These are phyloP conservation scores for Ivindomyrus marchei DNA, from an alignment of 2,113 vertebrate species.

Conservation along the genomic window DNA sequence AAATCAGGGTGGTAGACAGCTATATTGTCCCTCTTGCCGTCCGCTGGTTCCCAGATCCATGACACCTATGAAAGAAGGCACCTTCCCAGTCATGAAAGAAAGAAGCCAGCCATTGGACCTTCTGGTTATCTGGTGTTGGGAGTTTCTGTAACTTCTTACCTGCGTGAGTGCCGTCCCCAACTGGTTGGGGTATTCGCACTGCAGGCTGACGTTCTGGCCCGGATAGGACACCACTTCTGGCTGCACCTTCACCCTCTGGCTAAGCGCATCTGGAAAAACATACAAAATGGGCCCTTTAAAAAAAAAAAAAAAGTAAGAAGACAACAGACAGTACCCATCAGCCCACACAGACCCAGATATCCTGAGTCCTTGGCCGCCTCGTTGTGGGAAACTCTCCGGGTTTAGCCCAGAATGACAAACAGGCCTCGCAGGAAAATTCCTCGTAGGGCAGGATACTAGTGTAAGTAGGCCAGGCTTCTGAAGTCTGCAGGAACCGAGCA, in stretches of 20 bases:
- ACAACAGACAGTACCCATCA: neutral
- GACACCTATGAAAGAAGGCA: slow-evolving; percentile 55
- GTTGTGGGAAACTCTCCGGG: neutral
- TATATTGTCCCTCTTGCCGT: slow-evolving; percentile 51
- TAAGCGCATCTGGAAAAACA: slow-evolving; percentile 39
- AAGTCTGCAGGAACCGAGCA: neutral
- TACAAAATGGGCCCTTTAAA: slow-evolving; percentile 8
- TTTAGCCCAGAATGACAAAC: neutral
- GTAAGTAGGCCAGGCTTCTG: slow-evolving; percentile 18
- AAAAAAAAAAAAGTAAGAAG: neutral
- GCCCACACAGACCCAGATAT: neutral
- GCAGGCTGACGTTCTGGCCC: slow-evolving; percentile 61
- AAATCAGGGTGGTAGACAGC: slow-evolving; percentile 66
- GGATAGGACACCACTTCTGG: slow-evolving; percentile 62
- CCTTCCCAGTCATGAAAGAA: slow-evolving; percentile 32
- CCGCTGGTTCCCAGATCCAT: slow-evolving; percentile 61
- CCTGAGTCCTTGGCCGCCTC: neutral
- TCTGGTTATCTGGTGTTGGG: neutral
- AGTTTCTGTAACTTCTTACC: slow-evolving; percentile 34
- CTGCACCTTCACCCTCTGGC: slow-evolving; percentile 62
- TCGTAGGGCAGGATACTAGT: neutral
- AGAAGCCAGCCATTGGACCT: neutral
- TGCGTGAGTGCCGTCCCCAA: slow-evolving; percentile 50
- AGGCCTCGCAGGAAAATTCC: neutral
- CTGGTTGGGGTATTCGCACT: slow-evolving; percentile 59